phyloP scores from a whole-genome alignment of 2,888 invertebrate genomes.

The Agriopis aurantiaria region DNA sequence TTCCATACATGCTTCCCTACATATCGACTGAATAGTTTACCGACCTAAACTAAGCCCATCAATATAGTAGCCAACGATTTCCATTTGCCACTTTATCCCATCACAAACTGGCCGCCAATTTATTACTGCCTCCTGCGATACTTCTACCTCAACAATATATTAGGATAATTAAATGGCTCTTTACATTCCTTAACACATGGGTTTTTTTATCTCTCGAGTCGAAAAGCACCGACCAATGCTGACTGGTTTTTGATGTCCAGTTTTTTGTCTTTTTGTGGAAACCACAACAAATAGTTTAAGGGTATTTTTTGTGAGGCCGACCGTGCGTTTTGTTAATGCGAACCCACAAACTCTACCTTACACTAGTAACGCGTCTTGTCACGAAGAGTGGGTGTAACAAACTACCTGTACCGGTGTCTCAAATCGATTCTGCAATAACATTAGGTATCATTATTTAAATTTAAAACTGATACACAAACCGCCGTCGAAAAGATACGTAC shows the following conservation, averaged over 20 bases:
- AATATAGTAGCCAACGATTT: conserved; percentile 38
- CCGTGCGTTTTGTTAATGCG: conserved; percentile 76
- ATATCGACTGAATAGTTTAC: not conserved
- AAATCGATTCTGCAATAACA: conserved; percentile 36
- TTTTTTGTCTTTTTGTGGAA: conserved; percentile 80
- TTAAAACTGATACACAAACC: conserved; percentile 37
- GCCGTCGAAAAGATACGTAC: conserved; percentile 42
- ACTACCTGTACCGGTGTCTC: conserved; percentile 36
- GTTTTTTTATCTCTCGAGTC: conserved; percentile 80
- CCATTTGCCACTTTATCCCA: conserved; percentile 73
- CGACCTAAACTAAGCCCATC: conserved; percentile 36
- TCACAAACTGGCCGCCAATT: conserved; percentile 72
- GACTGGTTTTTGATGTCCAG: conserved; percentile 81
- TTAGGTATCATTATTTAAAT: conserved; percentile 44
- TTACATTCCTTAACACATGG: conserved; percentile 86
- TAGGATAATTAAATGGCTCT: conserved; percentile 86
- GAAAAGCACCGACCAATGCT: conserved; percentile 84
- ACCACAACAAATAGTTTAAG: conserved; percentile 84
- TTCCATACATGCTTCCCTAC: conserved; percentile 18
- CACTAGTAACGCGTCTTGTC: conserved; percentile 42
- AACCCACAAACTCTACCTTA: conserved; percentile 57
- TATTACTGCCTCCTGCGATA: conserved; percentile 79
- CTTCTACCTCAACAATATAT: conserved; percentile 81
- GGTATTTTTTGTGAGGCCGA: conserved; percentile 76
- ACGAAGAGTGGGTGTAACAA: conserved; percentile 34